Evolutionary conservation across 2,113 vertebrate species (phyloP).

Genomic region (Mungos mungo): DNA sequence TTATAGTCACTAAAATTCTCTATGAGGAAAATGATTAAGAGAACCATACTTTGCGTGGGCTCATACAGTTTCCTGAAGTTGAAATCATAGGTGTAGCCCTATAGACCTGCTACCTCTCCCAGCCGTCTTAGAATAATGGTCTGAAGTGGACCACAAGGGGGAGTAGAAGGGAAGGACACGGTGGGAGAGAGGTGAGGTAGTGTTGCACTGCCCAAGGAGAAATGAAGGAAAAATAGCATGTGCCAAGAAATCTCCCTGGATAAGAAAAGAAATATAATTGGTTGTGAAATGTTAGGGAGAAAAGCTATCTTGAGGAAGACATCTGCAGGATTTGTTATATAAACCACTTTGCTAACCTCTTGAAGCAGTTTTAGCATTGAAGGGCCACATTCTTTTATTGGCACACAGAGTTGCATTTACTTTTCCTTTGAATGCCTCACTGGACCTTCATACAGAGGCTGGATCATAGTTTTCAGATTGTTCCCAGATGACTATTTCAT

Average conservation of each 20-base stretch:
- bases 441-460: not conserved
- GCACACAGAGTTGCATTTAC: not conserved
- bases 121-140: not conserved
- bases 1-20: not conserved
- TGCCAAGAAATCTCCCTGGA: not conserved
- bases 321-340: not conserved
- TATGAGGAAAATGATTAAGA: not conserved
- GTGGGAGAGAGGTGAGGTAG: not conserved
- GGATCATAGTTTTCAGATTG: not conserved
- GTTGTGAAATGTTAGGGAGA: not conserved
- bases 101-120: not conserved
- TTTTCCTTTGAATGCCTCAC: not conserved
- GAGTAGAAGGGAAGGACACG: not conserved
- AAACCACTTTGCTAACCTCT: not conserved
- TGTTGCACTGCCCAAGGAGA: no score
- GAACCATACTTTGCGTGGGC: not conserved
- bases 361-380: not conserved
- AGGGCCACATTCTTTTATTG: not conserved
- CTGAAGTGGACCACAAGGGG: not conserved
- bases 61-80: not conserved
- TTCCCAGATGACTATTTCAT: not conserved
- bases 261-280: not conserved
- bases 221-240: not conserved
- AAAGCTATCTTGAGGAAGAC: not conserved
- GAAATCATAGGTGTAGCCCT: not conserved